Conservation (phyloP, 2,888 invertebrate species). For the Rhodophaea formosa region DNA sequence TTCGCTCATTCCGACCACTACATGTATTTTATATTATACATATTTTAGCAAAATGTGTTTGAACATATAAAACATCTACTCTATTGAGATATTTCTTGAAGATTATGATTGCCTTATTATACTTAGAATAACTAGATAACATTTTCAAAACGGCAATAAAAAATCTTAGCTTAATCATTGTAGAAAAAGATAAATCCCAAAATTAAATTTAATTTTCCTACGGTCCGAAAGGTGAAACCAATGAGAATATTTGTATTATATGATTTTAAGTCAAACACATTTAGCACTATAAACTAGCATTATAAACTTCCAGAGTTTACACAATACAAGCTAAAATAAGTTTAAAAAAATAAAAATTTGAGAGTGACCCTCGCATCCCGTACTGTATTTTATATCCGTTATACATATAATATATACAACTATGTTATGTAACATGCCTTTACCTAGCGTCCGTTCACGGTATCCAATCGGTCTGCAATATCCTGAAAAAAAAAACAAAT, state of each 20-base stretch:
- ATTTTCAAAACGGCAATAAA: neutral
- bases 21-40: no score
- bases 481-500: slow-evolving; percentile 39
- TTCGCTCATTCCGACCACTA: no score
- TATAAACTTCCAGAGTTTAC: slow-evolving; percentile 26
- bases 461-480: slow-evolving; percentile 35
- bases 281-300: slow-evolving; percentile 16
- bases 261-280: slow-evolving; percentile 1
- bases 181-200: neutral
- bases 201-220: no score
- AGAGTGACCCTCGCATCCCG: slow-evolving; percentile 35
- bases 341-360: slow-evolving; percentile 35
- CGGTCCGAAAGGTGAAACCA: no score
- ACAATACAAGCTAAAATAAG: slow-evolving; percentile 19
- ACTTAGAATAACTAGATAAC: neutral
- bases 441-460: slow-evolving; percentile 32
- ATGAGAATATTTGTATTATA: no score
- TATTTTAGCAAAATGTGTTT: neutral
- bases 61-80: neutral
- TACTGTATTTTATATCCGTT: slow-evolving; percentile 24
- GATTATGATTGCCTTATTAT: neutral
- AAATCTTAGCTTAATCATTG: neutral
- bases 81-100: neutral
- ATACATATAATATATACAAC: slow-evolving; percentile 55
- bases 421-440: slow-evolving; percentile 54